phyloP scores from a whole-genome alignment of 2,888 invertebrate species.

The Lamellibrachia satsuma region DNA sequence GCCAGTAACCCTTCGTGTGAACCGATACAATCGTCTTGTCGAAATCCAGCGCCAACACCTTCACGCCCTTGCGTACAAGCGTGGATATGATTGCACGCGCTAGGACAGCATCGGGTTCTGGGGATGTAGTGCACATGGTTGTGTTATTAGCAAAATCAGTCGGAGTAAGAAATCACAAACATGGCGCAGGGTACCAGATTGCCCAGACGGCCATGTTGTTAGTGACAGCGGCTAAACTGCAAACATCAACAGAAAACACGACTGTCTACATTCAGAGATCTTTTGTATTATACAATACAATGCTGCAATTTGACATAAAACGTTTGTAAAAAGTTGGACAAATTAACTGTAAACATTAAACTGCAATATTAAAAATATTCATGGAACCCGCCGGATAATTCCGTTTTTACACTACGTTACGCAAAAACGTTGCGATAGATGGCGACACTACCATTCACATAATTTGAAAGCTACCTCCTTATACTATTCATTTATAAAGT shows the following conservation, averaged over 20 bases:
- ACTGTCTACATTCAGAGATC: not conserved
- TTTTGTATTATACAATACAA: constrained; percentile 6
- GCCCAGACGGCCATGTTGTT: not conserved
- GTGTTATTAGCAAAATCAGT: not conserved
- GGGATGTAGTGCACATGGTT: constrained; percentile 18
- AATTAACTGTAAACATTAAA: not conserved
- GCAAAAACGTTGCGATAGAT: not conserved
- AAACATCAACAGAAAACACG: not conserved
- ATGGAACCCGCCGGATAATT: not conserved
- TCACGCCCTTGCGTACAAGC: constrained; percentile 51
- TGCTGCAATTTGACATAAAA: not conserved
- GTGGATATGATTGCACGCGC: constrained; percentile 44
- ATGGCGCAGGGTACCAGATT: not conserved
- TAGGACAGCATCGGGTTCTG: constrained; percentile 26
- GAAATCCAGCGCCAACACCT: constrained; percentile 59
- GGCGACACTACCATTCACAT: not conserved
- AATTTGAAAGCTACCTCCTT: not conserved
- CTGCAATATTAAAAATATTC: not conserved
- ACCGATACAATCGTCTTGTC: constrained; percentile 59
- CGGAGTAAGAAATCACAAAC: not conserved
- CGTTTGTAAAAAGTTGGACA: not conserved
- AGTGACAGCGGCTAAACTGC: not conserved
- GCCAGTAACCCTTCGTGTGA: constrained; percentile 60
- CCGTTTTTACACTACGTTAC: not conserved
- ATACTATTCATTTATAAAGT: not conserved